A percentile compares a stretch with the other conserved stretches of the same genome.
These are phyloP conservation scores for Diloba caeruleocephala DNA, from an alignment of 2,888 invertebrate genomes.

Conservation along the genomic window DNA sequence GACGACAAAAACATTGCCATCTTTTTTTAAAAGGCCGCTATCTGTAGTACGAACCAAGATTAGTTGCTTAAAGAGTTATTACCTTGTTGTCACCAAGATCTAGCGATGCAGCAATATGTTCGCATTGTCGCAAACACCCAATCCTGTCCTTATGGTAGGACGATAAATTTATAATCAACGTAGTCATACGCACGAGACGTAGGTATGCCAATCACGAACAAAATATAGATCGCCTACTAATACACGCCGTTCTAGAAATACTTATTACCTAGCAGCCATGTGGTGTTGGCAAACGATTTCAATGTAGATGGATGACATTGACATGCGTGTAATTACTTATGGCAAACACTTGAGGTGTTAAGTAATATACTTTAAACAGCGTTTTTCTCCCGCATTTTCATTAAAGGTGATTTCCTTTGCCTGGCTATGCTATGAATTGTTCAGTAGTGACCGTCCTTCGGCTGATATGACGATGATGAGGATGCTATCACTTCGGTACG, in stretches of 20 bases:
- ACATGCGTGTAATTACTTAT: conserved; percentile 30
- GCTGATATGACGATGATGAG: too few species aligned
- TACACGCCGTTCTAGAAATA: conserved; percentile 63
- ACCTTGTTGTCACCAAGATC: too few species aligned
- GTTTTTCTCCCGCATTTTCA: conserved; percentile 9
- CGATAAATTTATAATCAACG: conserved; percentile 19
- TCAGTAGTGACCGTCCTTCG: too few species aligned
- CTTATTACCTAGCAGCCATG: conserved; percentile 34
- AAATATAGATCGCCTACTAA: conserved; percentile 52
- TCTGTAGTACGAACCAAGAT: too few species aligned
- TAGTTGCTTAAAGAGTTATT: too few species aligned
- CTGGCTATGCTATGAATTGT: conserved; percentile 16
- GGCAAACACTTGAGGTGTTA: background rate
- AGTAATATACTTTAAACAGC: conserved; percentile 28
- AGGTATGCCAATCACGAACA: conserved; percentile 39
- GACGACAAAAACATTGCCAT: too few species aligned
- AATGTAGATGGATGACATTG: conserved; percentile 63
- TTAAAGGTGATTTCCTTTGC: conserved; percentile 18
- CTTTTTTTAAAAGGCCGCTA: too few species aligned
- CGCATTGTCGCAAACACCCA: background rate
- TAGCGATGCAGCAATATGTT: too few species aligned
- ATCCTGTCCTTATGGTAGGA: conserved; percentile 1
- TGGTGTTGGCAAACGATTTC: conserved; percentile 48
- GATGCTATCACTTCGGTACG: too few species aligned
- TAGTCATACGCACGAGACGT: conserved; percentile 19